Evolutionary conservation across 2,797 vertebrate genomes (phyloP).

Genomic region (Acridotheres tristis): DNA sequence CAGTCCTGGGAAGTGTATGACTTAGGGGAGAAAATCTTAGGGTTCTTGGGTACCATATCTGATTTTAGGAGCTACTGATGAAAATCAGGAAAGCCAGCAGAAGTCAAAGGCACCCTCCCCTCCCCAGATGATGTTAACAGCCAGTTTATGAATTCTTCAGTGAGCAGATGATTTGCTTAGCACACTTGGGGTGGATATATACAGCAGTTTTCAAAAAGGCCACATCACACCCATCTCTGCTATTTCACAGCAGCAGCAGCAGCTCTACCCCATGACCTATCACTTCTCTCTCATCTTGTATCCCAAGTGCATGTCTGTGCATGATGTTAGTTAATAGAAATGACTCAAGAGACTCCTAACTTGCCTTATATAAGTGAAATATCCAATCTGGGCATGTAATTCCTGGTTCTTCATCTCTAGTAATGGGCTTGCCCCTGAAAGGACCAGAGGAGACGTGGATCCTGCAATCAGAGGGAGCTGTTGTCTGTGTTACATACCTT

Average conservation of each 20-base stretch:
- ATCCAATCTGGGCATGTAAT: not conserved
- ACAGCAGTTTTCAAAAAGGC: not conserved
- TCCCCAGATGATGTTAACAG: not conserved
- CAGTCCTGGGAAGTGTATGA: not conserved
- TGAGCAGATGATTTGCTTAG: not conserved
- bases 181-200: fast-evolving
- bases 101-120: not conserved
- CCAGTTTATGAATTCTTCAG: not conserved
- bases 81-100: not conserved
- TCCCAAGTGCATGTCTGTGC: not conserved
- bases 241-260: not conserved
- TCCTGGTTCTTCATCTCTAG: not conserved
- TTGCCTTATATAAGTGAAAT: not conserved
- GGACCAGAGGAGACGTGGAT: not conserved
- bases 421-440: not conserved
- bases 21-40: not conserved
- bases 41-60: not conserved
- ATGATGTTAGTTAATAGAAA: not conserved
- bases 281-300: fast-evolving
- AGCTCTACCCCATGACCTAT: not conserved
- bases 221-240: not conserved
- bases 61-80: not conserved
- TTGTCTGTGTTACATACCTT: not conserved
- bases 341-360: not conserved
- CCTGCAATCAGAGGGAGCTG: not conserved